A percentile compares a stretch with the other conserved stretches of the same genome.
phyloP scores from a whole-genome alignment of 2,888 invertebrate genomes.

The Geophilus truncorum region DNA sequence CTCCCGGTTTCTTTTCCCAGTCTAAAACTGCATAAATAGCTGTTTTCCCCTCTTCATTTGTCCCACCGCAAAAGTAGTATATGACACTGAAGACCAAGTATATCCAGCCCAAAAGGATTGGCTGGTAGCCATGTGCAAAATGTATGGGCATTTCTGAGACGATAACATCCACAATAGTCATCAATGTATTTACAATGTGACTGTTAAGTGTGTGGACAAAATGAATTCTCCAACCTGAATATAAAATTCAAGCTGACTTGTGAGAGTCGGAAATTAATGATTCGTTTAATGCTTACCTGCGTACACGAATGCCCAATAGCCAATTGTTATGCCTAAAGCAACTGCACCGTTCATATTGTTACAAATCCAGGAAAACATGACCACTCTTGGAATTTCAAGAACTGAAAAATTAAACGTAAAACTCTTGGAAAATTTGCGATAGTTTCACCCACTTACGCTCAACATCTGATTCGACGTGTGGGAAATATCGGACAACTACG shows the following conservation, averaged over 20 bases:
- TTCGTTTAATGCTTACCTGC: neutral
- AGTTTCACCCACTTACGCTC: too few relatives aligned
- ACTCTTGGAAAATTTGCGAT: too few relatives aligned
- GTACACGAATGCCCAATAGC: neutral
- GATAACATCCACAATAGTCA: neutral
- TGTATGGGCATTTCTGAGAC: neutral
- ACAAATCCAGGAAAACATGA: neutral
- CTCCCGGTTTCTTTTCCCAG: neutral
- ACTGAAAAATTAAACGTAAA: too few relatives aligned
- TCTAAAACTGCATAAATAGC: neutral
- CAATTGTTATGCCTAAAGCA: neutral
- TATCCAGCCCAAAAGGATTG: neutral
- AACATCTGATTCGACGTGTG: neutral
- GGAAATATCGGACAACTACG: neutral
- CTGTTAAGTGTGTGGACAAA: neutral
- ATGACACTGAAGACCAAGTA: neutral
- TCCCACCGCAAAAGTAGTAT: neutral
- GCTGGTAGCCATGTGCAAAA: neutral
- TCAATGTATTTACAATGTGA: neutral
- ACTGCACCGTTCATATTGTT: neutral
- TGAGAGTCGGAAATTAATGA: neutral
- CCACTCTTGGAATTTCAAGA: neutral
- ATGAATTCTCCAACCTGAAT: neutral
- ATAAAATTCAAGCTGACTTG: neutral
- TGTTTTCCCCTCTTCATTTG: neutral